Conservation (phyloP, 1,140 invertebrate genomes). For the Eueides isabella region DNA sequence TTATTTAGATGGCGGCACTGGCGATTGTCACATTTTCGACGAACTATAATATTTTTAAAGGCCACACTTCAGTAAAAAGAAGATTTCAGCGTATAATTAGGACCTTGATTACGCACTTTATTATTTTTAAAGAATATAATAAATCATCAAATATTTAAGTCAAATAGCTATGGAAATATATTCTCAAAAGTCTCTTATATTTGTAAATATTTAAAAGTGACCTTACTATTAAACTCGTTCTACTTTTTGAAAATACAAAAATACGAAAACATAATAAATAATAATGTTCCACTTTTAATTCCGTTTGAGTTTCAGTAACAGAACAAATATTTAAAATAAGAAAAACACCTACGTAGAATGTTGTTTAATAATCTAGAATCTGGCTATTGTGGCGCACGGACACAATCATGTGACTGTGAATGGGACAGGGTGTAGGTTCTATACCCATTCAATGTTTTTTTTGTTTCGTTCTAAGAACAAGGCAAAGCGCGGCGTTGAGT, state of each 20-base stretch:
- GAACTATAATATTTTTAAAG: neutral
- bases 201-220: neutral
- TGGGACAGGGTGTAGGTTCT: too few relatives aligned
- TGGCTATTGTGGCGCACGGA: too few relatives aligned
- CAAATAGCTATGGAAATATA: too few relatives aligned
- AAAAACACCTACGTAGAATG: too few relatives aligned
- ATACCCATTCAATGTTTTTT: too few relatives aligned
- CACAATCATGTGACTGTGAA: too few relatives aligned
- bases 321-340: too few relatives aligned
- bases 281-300: conserved; percentile 12
- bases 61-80: neutral
- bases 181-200: neutral
- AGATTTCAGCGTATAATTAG: neutral
- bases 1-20: conserved; percentile 55
- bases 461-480: too few relatives aligned
- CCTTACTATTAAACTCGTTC: neutral
- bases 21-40: neutral
- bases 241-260: neutral
- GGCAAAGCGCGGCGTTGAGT: too few relatives aligned
- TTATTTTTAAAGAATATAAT: neutral
- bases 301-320: conserved; percentile 6
- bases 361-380: too few relatives aligned
- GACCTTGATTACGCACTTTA: neutral
- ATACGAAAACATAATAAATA: conserved; percentile 4
- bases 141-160: neutral